Evolutionary conservation across 1,140 invertebrate genomes (phyloP), one percentile per base, ranked within the genome.

Genomic region (Drosophila lacertosa): DNA sequence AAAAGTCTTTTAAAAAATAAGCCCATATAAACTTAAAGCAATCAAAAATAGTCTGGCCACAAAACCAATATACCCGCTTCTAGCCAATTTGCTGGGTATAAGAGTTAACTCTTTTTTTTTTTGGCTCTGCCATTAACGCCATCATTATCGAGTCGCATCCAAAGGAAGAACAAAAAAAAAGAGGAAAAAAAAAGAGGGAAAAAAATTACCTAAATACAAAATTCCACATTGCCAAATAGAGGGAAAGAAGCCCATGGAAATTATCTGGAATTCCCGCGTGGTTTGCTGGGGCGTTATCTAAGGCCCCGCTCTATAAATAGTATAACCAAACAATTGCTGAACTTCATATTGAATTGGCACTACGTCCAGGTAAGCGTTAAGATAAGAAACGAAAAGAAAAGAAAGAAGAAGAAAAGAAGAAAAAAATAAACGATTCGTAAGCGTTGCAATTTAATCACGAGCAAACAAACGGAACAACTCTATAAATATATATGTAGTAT

Each of bases 281-380:
- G n/a, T n/a, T n/a, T n/a, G n/a, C n/a, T n/a, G n/a, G n/a, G 22
- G 13, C 44, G 48, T 60, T 70, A 70, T 70, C 67, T 70, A 65
- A 57, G 60, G 66, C 66, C 66, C 59, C 44, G 35, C 44, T 64
- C 67, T 70, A 70, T 65, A 65, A 70, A 70, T 70, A 70, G 51
- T n/a, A n/a, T n/a, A n/a, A 9, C 10, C 40, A 16, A 18, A 39
- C 5, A 62, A 58, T 22, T 42, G 35, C n/a, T 57, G 20, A 65
- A 65, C 35, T 65, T 70, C 51, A 44, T n/a, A 65, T 57, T 24
- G 35, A 57, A 65, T 70, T 70, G 67, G 60, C 60, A 65, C 47
- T 68, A 20, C 15, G 29, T 22, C 50, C 67, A 57, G 67, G 50
- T 69, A 50, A 10, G 18, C 13, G 10, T 3, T 26, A 15, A 42